Conservation (phyloP, 2,797 vertebrate genomes). For the Tamandua tetradactyla region DNA sequence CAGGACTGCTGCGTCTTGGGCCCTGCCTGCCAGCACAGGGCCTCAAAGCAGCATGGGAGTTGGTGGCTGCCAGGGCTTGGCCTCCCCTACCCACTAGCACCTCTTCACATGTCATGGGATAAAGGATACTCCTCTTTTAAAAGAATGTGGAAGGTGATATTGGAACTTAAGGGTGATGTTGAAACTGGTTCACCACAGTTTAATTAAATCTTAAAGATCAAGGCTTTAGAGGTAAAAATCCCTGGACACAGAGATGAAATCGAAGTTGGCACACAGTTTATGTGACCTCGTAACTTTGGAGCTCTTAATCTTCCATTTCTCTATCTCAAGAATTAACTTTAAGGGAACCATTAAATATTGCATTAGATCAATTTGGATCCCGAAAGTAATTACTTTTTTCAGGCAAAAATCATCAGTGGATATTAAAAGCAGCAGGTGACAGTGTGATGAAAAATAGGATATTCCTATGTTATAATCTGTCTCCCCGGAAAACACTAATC, state of each 20-base stretch:
- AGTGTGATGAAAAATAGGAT: not conserved
- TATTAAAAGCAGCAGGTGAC: not conserved
- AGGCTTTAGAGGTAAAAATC: not conserved
- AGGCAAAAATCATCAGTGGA: not conserved
- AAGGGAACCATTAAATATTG: not conserved
- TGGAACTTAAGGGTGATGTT: not conserved
- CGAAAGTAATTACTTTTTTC: not conserved
- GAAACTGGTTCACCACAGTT: not conserved
- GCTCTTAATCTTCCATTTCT: not conserved
- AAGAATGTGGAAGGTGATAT: not conserved
- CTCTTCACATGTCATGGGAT: not conserved
- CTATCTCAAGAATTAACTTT: not conserved
- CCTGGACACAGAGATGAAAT: not conserved
- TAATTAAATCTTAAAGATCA: not conserved
- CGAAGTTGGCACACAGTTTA: not conserved
- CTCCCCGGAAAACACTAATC: not conserved
- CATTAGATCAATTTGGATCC: not conserved
- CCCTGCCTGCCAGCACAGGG: not conserved
- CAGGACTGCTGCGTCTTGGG: fast-evolving
- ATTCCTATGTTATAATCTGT: not conserved
- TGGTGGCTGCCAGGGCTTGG: not conserved
- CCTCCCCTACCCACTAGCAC: too few species aligned
- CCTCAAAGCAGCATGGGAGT: not conserved
- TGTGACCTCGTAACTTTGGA: not conserved
- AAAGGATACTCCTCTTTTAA: not conserved